Evolutionary conservation across 2,888 invertebrate species (phyloP), one percentile per base, ranked within the genome.

Genomic region (Drosophila acutilabella): DNA sequence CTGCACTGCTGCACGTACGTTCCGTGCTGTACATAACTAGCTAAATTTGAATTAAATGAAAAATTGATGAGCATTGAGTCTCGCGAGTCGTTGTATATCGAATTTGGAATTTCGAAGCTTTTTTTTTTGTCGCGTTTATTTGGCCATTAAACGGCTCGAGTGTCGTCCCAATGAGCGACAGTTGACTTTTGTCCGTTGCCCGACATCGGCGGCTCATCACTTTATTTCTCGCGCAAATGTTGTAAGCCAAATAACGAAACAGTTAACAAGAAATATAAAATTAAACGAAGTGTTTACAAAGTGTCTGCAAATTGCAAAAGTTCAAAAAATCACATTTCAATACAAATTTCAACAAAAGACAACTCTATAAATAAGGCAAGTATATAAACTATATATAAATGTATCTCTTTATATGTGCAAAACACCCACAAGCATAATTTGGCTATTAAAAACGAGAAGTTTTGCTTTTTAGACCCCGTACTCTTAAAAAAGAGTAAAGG

Each of bases 1-100:
- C 36, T 13, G 36, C 36, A 36, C 36, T 13, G 36, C 13, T 36
- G 36, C 44, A 45, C 41, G 61, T 77, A 77, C 30, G 30, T 30
- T 2, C 30, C 30, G 8, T 8, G 30, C 8, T 76, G 70, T 74
- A 74, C 52, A 41, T 47, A 44, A 61, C 42, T 70, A 77, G 78
- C 58, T 80, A 82, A 89, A 86, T 89, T 75, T 88, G 71, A 86
- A 86, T 86, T 82, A 88, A 88, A 86, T 89, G 89, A 89, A 89
- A 89, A 86, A 89, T 89, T 86, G 84, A 85, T 88, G 89, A 87
- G 36, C 36, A 36, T 36, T 13, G 36, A 36, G 13, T 36, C 4
- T 11, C 11, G 13, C 36, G 36, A 36, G 45, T 40, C 54, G 54
- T 20, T 23, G 56, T 47, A 64, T 66, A 69, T 78, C 38, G 62